Conservation (phyloP, 2,113 vertebrate genomes). For the Hemiscyllium ocellatum region DNA sequence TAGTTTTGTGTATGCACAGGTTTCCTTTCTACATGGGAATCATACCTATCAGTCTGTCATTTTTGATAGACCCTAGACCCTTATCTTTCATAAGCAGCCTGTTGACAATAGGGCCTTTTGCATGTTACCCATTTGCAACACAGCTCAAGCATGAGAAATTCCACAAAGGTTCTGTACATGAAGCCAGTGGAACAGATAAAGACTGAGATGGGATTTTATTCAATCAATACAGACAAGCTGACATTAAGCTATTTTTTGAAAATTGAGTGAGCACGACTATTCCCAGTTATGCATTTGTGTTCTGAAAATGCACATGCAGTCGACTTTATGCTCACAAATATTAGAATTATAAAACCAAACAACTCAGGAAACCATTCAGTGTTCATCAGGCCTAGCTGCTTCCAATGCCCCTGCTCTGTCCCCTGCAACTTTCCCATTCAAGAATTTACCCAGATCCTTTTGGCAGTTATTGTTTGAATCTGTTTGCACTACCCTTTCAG, state of each 20-base stretch:
- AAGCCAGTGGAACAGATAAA: background rate
- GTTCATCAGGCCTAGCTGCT: background rate
- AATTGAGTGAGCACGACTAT: background rate
- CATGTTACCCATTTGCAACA: background rate
- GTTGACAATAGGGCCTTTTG: background rate
- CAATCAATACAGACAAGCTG: no score
- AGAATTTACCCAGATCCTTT: background rate
- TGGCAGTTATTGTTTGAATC: background rate
- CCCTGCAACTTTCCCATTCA: background rate
- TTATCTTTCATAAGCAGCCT: conserved; percentile 7
- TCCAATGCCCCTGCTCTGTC: background rate
- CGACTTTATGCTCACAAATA: background rate
- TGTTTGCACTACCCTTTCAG: background rate
- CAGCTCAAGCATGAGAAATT: background rate
- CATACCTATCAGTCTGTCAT: background rate
- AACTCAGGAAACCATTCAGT: background rate
- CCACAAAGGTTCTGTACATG: background rate
- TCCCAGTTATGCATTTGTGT: background rate
- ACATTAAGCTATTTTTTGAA: background rate
- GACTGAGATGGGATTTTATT: background rate
- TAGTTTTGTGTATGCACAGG: background rate
- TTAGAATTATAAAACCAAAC: background rate
- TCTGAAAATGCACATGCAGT: no score
- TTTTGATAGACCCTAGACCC: background rate
- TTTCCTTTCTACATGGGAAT: background rate